Evolutionary conservation across 1,140 invertebrate species (phyloP), one percentile per base, ranked within the genome.

Genomic region (Lasaia peninsularis): DNA sequence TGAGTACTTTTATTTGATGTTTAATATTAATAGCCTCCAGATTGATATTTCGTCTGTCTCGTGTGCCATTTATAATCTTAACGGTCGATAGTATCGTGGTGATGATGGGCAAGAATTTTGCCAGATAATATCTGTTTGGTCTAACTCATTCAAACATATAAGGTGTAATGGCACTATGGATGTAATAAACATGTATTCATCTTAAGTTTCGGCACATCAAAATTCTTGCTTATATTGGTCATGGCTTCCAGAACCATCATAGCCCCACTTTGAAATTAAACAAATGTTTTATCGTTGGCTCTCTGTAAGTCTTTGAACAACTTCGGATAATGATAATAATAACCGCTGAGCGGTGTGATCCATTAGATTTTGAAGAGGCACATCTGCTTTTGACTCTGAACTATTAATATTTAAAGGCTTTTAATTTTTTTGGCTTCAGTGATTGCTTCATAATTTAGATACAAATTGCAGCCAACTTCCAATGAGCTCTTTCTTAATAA

Each of bases 171-270:
- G 34, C 34, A 12, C 34, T 14, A 32, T 52, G n/a, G 50, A 52
- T 31, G 50, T 52, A 3, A 52, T 52, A 28, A 52, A 31, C 50
- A 52, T 52, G 24, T 16, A 31, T 52, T 52, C n/a, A 52, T 35
- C n/a, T 35, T 35, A n/a, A 35, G 34, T n/a, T 35, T 35, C 34
- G n/a, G 34, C 34, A 35, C 34, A 35, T 35, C 12, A 10, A 12
- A 35, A 40, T 40, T 40, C 16, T 40, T 40, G 35, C 4, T 16
- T 37, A 16, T 16, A 37, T 37, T 16, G 35, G 0, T n/a, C 10
- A 37, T 37, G 14, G 14, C 35, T 14, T n/a, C 12, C 14, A 7
- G 12, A 37, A 16, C 12, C 35, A 14, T 37, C 35, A 37, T 12
- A 14, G 35, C 35, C 35, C 35, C 12, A 37, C 35, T 37, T 37